Base-by-base conservation (phyloP, 2,888 invertebrate genomes). In the Trissoscelio sp. region DNA sequence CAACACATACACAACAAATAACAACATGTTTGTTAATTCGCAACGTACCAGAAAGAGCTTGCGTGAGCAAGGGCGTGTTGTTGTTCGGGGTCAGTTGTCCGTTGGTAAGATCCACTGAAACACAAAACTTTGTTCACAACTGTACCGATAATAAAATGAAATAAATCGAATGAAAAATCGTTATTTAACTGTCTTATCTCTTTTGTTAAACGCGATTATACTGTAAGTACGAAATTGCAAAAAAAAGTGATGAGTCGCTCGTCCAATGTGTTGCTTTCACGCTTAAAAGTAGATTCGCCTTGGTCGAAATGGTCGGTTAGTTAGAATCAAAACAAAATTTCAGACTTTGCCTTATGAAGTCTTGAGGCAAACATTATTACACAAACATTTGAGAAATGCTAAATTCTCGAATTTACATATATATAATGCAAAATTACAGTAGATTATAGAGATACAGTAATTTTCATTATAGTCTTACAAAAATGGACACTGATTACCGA, bases 1-100 rank as follows among this genome's bases (percentile, higher is more conserved):
- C 3, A 57, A 69, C 37, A 28, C 18, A 48, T 20, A 34, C 12
- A 39, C 22, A 53, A 37, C 12, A 58, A 46, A 48, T 24, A 37
- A 34, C 20, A 48, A 58, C n/a, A 34, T 53, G 22, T 31, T 46
- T 16, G 20, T 62, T 39, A 22, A 72, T 72, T 64, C 24, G 57
- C 46, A 86, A 90, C 94, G 93, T 95, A 97, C 97, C 97, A 96
- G 97, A 97, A 93, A 97, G 95, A 92, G 97, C 97, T 94, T 97
- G 97, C 93, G 97, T 97, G 93, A 97, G 95, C 93, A 97, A 95
- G 92, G 97, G 97, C 92, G 97, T 97, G 93, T 97, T 97, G 95
- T 97, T 97, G 95, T 97, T 97, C 93, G 97, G 97, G 92, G 97
- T 97, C 93, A 97, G 95, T 94, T 97, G 97, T 93, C 97, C 97